These are phyloP conservation scores for Brachyistius frenatus DNA, from an alignment of 2,113 vertebrate genomes.

Conservation along the genomic window DNA sequence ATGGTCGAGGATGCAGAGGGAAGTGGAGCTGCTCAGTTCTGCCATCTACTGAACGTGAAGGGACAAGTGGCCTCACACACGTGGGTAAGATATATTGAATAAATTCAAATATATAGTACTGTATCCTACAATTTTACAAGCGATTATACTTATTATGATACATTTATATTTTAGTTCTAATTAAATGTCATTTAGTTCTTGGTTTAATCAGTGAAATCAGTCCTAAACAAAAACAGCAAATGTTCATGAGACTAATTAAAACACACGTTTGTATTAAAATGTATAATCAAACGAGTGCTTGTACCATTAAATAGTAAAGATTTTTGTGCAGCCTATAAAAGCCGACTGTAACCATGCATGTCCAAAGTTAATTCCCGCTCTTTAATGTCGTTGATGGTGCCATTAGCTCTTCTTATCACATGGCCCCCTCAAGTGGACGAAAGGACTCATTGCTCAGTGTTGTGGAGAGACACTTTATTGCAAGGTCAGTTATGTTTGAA, in stretches of 20 bases:
- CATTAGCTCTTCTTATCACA: conserved; percentile 12
- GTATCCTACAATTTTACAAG: too few relatives aligned
- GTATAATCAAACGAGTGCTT: neutral
- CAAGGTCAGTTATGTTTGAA: conserved; percentile 1
- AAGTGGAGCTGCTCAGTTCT: conserved; percentile 53
- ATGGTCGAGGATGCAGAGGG: neutral
- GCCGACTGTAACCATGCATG: neutral
- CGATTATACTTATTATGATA: too few relatives aligned
- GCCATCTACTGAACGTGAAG: conserved; percentile 72
- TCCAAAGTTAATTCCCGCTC: neutral
- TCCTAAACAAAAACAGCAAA: too few relatives aligned
- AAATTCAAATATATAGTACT: too few relatives aligned
- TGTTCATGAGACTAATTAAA: too few relatives aligned
- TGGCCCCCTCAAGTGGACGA: conserved; percentile 73
- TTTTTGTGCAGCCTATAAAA: neutral
- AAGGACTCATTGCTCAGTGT: conserved; percentile 21
- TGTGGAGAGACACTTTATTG: conserved; percentile 53
- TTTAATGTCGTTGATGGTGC: too few relatives aligned
- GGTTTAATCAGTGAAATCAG: too few relatives aligned
- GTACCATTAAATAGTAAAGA: neutral
- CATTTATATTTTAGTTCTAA: too few relatives aligned
- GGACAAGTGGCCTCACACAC: neutral
- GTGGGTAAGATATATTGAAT: neutral
- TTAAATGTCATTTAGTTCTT: too few relatives aligned
- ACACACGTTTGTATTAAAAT: too few relatives aligned